These are phyloP conservation scores for Harlomillsia oculata DNA, from an alignment of 1,140 invertebrate genomes.

Conservation along the genomic window DNA sequence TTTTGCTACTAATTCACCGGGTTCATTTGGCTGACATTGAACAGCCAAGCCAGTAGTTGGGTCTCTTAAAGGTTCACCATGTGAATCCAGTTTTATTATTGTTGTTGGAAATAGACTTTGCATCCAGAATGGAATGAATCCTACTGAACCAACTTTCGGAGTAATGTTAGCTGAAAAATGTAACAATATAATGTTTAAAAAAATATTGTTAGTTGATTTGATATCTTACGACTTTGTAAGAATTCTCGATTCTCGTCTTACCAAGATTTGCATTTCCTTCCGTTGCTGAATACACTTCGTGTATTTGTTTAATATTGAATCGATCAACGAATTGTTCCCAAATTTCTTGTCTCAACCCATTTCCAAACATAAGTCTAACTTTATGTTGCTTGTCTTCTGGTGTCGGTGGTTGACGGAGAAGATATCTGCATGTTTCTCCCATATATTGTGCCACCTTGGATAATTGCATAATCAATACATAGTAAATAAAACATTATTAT, in stretches of 20 bases:
- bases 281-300: conserved; percentile 93
- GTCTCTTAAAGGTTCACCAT: conserved; percentile 54
- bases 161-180: conserved; percentile 76
- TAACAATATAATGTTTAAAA: no score
- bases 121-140: conserved; percentile 80
- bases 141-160: conserved; percentile 82
- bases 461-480: conserved; percentile 90
- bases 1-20: conserved; percentile 93
- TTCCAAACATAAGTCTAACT: conserved; percentile 52
- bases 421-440: conserved; percentile 58
- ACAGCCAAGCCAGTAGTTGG: conserved; percentile 24
- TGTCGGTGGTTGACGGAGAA: conserved; percentile 48
- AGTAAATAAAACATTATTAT: conserved; percentile 92
- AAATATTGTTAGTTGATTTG: no score
- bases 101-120: conserved; percentile 73
- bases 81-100: conserved; percentile 75
- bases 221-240: no score
- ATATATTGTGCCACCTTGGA: conserved; percentile 59
- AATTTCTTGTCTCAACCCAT: conserved; percentile 54
- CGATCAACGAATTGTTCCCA: conserved; percentile 74
- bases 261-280: conserved; percentile 93
- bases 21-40: conserved; percentile 55
- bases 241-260: conserved; percentile 46
- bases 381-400: conserved; percentile 48
- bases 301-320: conserved; percentile 72